Evolutionary conservation across 2,888 invertebrate species (phyloP), one percentile per base, ranked within the genome.

Genomic region (Anticlea derivata): DNA sequence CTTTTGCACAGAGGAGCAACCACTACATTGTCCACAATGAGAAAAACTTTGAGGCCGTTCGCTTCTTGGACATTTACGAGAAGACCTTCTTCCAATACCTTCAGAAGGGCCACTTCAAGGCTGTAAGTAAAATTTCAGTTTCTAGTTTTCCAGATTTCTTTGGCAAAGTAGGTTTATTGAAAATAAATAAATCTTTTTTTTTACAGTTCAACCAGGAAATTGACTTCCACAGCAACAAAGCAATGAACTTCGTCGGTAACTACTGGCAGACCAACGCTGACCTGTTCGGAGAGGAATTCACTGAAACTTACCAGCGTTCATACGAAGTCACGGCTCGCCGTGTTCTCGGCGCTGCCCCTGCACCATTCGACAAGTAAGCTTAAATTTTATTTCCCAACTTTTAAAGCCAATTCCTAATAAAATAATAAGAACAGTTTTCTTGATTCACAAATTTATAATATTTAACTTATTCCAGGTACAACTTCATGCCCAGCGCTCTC

Each of bases 1-100:
- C 92, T 22, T 93, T 92, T 82, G 92, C 92, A 26, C 88, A 88
- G 63, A 92, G 93, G 63, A 91, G 91, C 59, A 89, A 92, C 69
- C 44, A 94, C 83, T 95, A 93, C 81, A 84, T 92, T 39, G 78
- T 94, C 48, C 92, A 83, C 44, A 73, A 56, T 74, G 89, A 92
- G 86, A 75, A 78, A 33, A 81, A 87, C 58, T 68, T 71, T n/a
- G 89, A 94, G 56, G 73, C 83, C 41, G 61, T 88, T 22, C 80
- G 92, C 39, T 91, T 93, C 65, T 92, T 94, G 83, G 87, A 92
- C 60, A 83, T 91, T 49, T 94, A 93, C 78, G 93, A 93, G 69
- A 86, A 91, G 58, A 76, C 74, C 34, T 87, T 87, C 80, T 69
- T 92, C 62, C 84, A 92, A 51, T 86, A 93, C 50, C 63, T 88